Base-by-base conservation (phyloP, 2,888 invertebrate genomes). In the Trissoscelio sp. region DNA sequence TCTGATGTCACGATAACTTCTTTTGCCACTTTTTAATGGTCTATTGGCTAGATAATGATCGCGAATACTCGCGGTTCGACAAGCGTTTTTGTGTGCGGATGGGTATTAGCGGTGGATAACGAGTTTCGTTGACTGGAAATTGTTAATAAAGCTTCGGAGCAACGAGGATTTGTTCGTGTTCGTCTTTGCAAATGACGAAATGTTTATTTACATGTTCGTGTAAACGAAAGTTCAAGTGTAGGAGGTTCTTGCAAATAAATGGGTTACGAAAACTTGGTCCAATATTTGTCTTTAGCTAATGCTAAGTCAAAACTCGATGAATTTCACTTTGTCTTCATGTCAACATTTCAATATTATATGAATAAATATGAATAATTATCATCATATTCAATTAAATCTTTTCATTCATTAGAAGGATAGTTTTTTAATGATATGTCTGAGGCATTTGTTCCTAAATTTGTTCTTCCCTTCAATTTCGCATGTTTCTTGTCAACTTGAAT, bases 21-120 rank as follows among this genome's bases (percentile, higher is more conserved):
- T 48, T 64, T 51, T 51, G 48, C 72, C 28, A 60, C 39, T 72
- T 62, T 78, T 72, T 79, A 70, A 78, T 72, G 57, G 48, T 64
- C 55, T 42, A 57, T 70, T 64, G 78, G 55, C 42, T 34, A 69
- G 62, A 55, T 78, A 78, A 70, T 48, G 57, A 78, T 78, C 70
- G 58, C 7, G 11, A 42, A 51, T 66, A 39, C 64, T n/a, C 18
- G 58, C 51, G 14, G 14, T 37, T 14, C 51, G 69, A 44, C 39
- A 24, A 53, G 37, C 12, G 51, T 58, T 66, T 64, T 67, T 51
- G 22, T 39, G 42, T 18, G 20, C 37, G 60, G 72, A 42, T 34
- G 70, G 18, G 22, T 51, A 66, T 53, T 39, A 39, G 53, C 48
- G 1, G 57, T 12, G 22, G 22, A 28, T 18, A 62, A 62, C 18